phyloP scores from a whole-genome alignment of 2,113 vertebrate genomes.

The Dipodomys stephensi region DNA sequence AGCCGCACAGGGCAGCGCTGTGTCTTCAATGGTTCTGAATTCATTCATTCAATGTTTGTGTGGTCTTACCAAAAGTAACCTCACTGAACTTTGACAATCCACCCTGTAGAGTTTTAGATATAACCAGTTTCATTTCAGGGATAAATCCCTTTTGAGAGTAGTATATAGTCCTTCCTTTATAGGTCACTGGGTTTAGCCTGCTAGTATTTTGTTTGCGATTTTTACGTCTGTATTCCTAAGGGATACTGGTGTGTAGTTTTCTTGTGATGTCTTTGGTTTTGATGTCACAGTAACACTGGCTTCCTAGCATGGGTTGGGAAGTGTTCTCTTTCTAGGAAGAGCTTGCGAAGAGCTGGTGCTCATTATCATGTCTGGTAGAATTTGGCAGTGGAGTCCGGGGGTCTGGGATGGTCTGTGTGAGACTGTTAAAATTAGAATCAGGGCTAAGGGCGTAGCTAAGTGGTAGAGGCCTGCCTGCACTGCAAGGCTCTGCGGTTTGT shows the following conservation, averaged over 20 bases:
- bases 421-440: not conserved
- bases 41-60: not conserved
- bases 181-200: not conserved
- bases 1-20: not conserved
- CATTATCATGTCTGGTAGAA: constrained; percentile 12
- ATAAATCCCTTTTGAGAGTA: not conserved
- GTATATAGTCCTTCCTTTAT: not conserved
- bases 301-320: not conserved
- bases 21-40: not conserved
- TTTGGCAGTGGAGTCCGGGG: not conserved
- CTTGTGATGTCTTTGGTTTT: not conserved
- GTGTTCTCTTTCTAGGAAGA: not conserved
- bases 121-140: not conserved
- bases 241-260: not conserved
- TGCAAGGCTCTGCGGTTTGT: not conserved
- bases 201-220: not conserved
- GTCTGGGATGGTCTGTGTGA: not conserved
- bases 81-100: not conserved
- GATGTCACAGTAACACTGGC: not conserved
- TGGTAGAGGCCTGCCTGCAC: no score
- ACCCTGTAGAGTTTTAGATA: not conserved
- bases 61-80: not conserved
- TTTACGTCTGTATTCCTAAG: not conserved
- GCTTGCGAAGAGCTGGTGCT: not conserved
- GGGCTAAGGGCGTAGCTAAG: no score